Evolutionary conservation across 2,113 vertebrate genomes (phyloP), one percentile per base, ranked within the genome.

Genomic region (Shinisaurus crocodilurus): DNA sequence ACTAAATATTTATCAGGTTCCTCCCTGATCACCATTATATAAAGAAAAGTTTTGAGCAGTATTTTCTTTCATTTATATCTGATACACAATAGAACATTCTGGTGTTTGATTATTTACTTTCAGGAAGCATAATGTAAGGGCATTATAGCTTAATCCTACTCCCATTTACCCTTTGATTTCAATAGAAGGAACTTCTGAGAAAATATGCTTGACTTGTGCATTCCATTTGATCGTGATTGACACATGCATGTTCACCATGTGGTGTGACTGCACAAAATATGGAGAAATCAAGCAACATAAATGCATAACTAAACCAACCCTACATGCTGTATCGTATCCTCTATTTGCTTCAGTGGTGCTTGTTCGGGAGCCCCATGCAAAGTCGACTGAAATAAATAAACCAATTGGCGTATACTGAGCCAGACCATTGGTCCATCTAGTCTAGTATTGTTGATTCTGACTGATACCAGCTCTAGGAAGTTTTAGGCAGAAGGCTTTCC

Each of bases 1-100:
- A 45, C 75, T 91, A 94, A 94, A 89, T 92, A 94, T 96, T 96
- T 93, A 90, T 96, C 93, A 95, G 74, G 67, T 92, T 91, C 70
- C 43, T 95, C 40, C 91, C 93, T 93, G 93, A 89, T 86, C 72
- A 45, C 90, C 93, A 75, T 0, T 6, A 91, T 91, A 32, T 29
- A 76, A 90, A 92, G 85, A 95, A 92, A 25, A 82, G 34, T 13
- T 90, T 90, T 6, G 43, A 60, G 70, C 2, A 6, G 48, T 79
- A 29, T 60, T 76, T 87, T 37, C 72, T 60, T 29, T 9, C 4
- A n/a, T 54, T 3, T 18, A 82, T 60, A 50, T 80, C 74, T 67
- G 32, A 83, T 23, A 82, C 83, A 80, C 18, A 81, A 70, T 40
- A 76, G n/a, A 92, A 90, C 88, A 85, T 91, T 89, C 84, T 88